These are phyloP conservation scores for Copidosoma aretas DNA, from an alignment of 2,888 invertebrate species.

Conservation along the genomic window DNA sequence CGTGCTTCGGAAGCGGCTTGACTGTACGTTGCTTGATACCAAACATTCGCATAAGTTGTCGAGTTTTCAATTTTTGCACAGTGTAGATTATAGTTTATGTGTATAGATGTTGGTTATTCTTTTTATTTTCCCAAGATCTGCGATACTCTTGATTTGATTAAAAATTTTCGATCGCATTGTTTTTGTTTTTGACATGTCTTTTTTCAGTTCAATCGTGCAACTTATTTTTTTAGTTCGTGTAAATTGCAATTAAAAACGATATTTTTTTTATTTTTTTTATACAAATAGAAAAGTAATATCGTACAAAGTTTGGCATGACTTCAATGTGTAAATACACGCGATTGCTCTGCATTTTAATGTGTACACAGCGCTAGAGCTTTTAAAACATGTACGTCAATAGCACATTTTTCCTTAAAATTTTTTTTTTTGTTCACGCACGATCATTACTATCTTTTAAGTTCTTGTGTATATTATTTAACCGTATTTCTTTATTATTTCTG, in stretches of 20 bases:
- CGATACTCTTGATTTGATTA: not conserved
- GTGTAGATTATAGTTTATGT: not conserved
- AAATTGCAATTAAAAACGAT: too few relatives aligned
- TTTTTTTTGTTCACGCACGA: conserved; percentile 23
- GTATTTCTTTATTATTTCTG: conserved; percentile 48
- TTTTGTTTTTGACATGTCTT: too few relatives aligned
- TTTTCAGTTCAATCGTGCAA: too few relatives aligned
- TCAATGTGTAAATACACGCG: not conserved
- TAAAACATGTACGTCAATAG: conserved; percentile 9
- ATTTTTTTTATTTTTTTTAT: not conserved
- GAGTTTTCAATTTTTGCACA: not conserved
- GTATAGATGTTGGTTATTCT: not conserved
- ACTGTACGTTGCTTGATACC: conserved; percentile 74
- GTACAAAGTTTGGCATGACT: not conserved
- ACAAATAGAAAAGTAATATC: not conserved
- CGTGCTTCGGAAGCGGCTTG: conserved; percentile 87
- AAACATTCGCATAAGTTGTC: conserved; percentile 17
- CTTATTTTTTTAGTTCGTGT: too few relatives aligned
- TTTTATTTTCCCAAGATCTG: not conserved
- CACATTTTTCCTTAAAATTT: conserved; percentile 16
- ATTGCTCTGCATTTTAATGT: not conserved
- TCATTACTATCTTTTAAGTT: conserved; percentile 26
- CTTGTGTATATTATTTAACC: conserved; percentile 32
- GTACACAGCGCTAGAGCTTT: not conserved
- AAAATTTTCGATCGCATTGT: not conserved